phyloP scores from a whole-genome alignment of 2,888 invertebrate genomes.

The Tridacna gigas region DNA sequence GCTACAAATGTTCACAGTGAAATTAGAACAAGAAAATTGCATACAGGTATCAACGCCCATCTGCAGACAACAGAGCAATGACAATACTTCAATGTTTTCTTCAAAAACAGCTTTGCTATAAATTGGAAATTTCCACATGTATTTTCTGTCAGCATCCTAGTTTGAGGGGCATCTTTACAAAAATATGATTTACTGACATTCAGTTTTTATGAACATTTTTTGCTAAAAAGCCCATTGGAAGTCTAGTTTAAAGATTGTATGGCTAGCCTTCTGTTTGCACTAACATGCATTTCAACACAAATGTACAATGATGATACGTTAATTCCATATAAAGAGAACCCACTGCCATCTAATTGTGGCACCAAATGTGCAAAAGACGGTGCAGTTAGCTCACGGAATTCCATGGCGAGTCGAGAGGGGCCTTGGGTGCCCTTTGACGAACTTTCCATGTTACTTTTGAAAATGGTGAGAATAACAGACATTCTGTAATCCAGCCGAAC shows the following conservation, averaged over 20 bases:
- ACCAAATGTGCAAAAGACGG: conserved; percentile 4
- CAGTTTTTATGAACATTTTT: too few species aligned
- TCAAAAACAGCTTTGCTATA: too few species aligned
- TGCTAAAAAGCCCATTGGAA: background rate
- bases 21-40: too few species aligned
- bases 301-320: background rate
- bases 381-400: conserved; percentile 32
- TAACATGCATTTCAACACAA: background rate
- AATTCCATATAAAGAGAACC: conserved; percentile 9
- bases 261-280: too few species aligned
- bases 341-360: conserved; percentile 22
- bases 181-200: too few species aligned
- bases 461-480: conserved; percentile 75
- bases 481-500: conserved; percentile 78
- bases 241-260: too few species aligned
- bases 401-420: background rate
- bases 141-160: too few species aligned
- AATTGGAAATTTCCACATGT: too few species aligned
- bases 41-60: too few species aligned
- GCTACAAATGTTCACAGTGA: too few species aligned
- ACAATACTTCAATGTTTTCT: too few species aligned
- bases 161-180: too few species aligned
- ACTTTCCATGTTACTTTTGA: conserved; percentile 70
- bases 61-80: background rate
- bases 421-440: conserved; percentile 5